Base-by-base conservation (phyloP, 1,140 invertebrate species). In the Drosophila ironensis region DNA sequence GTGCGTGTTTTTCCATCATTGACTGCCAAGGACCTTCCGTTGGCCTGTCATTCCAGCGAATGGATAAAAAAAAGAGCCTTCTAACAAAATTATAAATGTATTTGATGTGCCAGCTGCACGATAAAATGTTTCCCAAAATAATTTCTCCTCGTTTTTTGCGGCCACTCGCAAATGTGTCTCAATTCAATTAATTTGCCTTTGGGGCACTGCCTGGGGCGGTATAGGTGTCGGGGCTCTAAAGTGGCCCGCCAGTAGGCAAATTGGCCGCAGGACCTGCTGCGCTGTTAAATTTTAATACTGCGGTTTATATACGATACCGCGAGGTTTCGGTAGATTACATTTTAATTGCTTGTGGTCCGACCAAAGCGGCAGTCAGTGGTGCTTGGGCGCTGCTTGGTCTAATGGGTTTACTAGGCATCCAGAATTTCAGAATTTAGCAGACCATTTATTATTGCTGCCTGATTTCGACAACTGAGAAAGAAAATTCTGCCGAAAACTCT, bases 281-380 rank as follows among this genome's bases (percentile, higher is more conserved):
- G 59, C 27, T 69, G 64, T 74, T 73, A 84, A 82, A 86, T 67
- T 84, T 84, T 84, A 84, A 82, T 86, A 66, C 51, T 73, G 78
- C 37, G 61, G 78, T 80, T 69, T 61, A 54, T 71, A 48, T 67
- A 45, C 35, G 28, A 71, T 51, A 68, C 24, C 45, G 50, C 24
- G 37, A 42, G 53, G 25, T 59, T 71, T 69, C 52, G 38, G 57
- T 9, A 51, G 78, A 84, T 86, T 53, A 82, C 78, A 84, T 61
- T 78, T 82, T 82, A 82, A 86, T 84, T 82, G 74, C 52, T 61
- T 48, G 53, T 42, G 78, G 71, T 75, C 47, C 33, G 9, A 53
- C 46, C 17, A 72, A 76, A 68, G 81, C 81, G 71, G 45, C 70
- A 54, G 53, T 38, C 42, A 28, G 33, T 22, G 46, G 20, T 40